Evolutionary conservation across 2,797 vertebrate species (phyloP).

Genomic region (Eulemur albifrons): DNA sequence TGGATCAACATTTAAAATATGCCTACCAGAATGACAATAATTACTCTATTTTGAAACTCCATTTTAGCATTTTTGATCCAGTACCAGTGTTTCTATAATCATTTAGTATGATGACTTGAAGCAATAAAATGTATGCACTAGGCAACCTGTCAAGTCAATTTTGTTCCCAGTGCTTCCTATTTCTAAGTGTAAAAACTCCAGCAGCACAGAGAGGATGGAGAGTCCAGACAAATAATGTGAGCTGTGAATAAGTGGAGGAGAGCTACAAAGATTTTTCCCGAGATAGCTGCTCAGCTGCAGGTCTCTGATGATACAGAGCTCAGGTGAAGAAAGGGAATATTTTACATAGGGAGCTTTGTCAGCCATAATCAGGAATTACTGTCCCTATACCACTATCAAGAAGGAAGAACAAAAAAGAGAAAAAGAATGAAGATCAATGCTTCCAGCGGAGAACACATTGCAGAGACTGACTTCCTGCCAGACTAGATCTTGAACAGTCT

Average conservation of each 20-base stretch:
- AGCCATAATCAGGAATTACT: constrained; percentile 18
- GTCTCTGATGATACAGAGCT: constrained; percentile 39
- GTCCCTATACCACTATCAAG: constrained; percentile 22
- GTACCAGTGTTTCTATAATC: background rate
- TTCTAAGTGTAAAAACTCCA: constrained; percentile 30
- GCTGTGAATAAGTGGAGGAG: background rate
- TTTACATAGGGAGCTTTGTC: constrained; percentile 43
- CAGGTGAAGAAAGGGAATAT: constrained; percentile 54
- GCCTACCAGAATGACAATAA: constrained; percentile 1
- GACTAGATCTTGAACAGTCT: background rate
- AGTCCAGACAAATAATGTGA: constrained; percentile 33
- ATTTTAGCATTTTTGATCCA: constrained; percentile 17
- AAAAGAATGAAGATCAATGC: constrained; percentile 52
- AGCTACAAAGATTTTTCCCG: constrained; percentile 8
- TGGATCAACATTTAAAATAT: background rate
- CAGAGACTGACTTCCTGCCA: constrained; percentile 34
- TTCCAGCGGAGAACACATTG: constrained; percentile 47
- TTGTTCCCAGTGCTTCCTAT: background rate
- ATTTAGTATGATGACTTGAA: background rate
- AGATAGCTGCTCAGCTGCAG: constrained; percentile 42
- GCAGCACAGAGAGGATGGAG: background rate
- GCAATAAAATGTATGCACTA: background rate
- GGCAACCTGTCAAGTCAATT: background rate
- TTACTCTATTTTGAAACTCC: background rate
- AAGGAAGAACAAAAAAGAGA: constrained; percentile 36